phyloP scores from a whole-genome alignment of 2,888 invertebrate species.

The Melanchra persicariae region DNA sequence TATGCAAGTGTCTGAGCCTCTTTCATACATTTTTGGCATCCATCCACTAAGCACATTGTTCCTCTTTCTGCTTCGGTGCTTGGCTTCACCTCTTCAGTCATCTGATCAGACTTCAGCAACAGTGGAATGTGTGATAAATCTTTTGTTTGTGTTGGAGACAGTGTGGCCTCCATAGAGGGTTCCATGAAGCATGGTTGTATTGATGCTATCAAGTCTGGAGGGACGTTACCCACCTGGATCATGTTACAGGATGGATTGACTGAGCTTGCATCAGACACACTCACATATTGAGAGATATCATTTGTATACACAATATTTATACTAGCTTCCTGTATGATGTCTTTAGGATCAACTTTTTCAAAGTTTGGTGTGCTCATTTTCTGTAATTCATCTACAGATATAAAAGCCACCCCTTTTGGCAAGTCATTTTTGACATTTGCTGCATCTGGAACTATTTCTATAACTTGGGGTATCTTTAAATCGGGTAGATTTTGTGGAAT shows the following conservation, averaged over 20 bases:
- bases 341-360: conserved; percentile 87
- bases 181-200: conserved; percentile 74
- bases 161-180: conserved; percentile 63
- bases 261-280: conserved; percentile 75
- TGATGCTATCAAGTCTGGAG: conserved; percentile 87
- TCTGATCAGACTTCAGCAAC: conserved; percentile 69
- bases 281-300: conserved; percentile 83
- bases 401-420: conserved; percentile 86
- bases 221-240: conserved; percentile 82
- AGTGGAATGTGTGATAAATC: conserved; percentile 69
- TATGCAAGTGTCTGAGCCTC: conserved; percentile 91
- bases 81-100: conserved; percentile 58
- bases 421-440: conserved; percentile 77
- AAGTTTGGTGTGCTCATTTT: conserved; percentile 88
- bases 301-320: conserved; percentile 88
- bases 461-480: conserved; percentile 86
- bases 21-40: conserved; percentile 91
- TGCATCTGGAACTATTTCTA: conserved; percentile 86
- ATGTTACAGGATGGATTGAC: conserved; percentile 76
- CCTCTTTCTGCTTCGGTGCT: conserved; percentile 69
- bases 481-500: conserved; percentile 73
- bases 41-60: conserved; percentile 88
- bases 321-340: conserved; percentile 88
- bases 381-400: conserved; percentile 86
- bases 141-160: conserved; percentile 67